phyloP scores from a whole-genome alignment of 2,888 invertebrate species.

The Eupithecia vulgata region DNA sequence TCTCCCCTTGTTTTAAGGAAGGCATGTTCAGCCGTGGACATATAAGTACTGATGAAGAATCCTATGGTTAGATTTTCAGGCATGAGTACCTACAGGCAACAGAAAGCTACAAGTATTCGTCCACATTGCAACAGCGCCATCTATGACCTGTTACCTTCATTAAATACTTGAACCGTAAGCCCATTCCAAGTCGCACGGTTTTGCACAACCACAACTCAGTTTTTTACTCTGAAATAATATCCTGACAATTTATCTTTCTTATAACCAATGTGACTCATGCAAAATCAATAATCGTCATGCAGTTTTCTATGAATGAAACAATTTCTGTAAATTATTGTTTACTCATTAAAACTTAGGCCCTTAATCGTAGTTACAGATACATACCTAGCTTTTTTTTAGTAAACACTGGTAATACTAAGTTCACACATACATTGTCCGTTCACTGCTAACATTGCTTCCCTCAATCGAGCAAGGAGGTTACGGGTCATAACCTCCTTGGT shows the following conservation, averaged over 20 bases:
- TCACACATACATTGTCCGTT: too few species aligned
- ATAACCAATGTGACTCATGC: neutral
- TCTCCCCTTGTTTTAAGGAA: neutral
- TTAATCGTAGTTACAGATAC: neutral
- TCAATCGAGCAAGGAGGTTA: too few species aligned
- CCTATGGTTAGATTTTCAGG: neutral
- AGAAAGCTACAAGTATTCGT: neutral
- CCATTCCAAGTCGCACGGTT: neutral
- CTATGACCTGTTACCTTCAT: slow-evolving; percentile 14
- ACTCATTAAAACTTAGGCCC: neutral
- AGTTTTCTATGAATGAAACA: neutral
- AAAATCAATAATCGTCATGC: neutral
- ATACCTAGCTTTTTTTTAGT: neutral
- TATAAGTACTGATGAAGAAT: neutral
- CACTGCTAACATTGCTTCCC: too few species aligned
- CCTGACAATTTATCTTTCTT: neutral
- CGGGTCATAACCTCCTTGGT: too few species aligned
- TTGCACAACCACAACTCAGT: neutral
- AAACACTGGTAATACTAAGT: too few species aligned
- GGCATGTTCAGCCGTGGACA: neutral
- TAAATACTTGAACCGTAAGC: neutral
- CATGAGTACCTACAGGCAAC: neutral
- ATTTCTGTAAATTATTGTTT: neutral
- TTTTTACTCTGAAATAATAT: too few species aligned
- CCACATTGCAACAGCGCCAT: slow-evolving; percentile 17